Conservation (phyloP, 2,797 vertebrate genomes). For the Tachyglossus aculeatus region DNA sequence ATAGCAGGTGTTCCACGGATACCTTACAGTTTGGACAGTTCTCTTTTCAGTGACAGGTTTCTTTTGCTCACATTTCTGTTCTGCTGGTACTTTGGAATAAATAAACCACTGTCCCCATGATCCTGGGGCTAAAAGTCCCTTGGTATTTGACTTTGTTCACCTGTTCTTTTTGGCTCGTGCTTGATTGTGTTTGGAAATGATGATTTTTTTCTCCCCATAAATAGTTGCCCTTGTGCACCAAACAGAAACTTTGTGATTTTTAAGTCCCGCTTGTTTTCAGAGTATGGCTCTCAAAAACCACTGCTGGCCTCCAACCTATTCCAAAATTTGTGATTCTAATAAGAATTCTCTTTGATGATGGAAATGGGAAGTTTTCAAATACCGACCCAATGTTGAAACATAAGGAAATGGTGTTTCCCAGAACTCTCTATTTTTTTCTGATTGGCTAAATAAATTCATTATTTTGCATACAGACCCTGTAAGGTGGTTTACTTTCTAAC, state of each 20-base stretch:
- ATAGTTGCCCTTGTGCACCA: no score
- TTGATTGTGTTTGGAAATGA: no score
- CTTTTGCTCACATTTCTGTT: not conserved
- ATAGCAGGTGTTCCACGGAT: slow-evolving; percentile 51
- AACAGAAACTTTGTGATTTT: no score
- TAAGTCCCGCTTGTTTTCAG: not conserved
- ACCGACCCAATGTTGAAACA: not conserved
- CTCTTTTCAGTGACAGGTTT: no score
- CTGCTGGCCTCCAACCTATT: not conserved
- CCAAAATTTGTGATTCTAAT: not conserved
- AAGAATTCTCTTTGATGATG: not conserved
- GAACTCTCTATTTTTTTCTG: not conserved
- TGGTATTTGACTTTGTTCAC: not conserved
- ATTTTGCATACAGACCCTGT: not conserved
- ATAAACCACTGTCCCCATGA: not conserved
- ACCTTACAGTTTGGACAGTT: not conserved
- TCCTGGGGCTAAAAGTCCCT: not conserved
- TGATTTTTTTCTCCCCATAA: no score
- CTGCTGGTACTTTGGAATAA: not conserved
- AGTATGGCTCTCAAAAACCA: not conserved
- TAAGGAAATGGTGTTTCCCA: not conserved
- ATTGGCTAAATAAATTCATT: not conserved
- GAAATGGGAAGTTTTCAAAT: slow-evolving; percentile 2
- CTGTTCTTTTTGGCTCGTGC: not conserved
- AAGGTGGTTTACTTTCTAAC: not conserved